These are phyloP conservation scores for Mechanitis messenoides DNA, from an alignment of 2,888 invertebrate genomes.

Conservation along the genomic window DNA sequence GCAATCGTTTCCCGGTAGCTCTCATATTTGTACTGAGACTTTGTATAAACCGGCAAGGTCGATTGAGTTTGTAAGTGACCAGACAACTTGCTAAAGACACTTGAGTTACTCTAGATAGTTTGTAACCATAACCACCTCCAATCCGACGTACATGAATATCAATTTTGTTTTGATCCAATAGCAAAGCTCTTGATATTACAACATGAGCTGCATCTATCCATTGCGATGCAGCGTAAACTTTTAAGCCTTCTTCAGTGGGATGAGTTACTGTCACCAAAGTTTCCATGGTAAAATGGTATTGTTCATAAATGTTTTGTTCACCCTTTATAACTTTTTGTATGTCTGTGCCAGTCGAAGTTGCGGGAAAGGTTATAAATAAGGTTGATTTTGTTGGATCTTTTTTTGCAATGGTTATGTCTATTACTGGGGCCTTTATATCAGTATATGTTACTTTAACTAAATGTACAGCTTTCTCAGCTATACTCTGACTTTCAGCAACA, in stretches of 20 bases:
- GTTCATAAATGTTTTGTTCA: constrained; percentile 55
- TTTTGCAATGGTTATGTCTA: constrained; percentile 41
- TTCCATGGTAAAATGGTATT: constrained; percentile 83
- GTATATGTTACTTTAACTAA: constrained; percentile 73
- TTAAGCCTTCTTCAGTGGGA: constrained; percentile 80
- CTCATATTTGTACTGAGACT: constrained; percentile 79
- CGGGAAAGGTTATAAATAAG: constrained; percentile 30
- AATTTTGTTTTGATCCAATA: constrained; percentile 61
- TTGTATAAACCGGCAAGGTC: constrained; percentile 79
- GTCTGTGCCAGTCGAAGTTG: constrained; percentile 37
- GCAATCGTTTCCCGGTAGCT: constrained; percentile 71
- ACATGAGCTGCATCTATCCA: constrained; percentile 71
- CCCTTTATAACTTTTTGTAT: constrained; percentile 45
- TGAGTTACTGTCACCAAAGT: constrained; percentile 74
- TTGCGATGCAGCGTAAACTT: constrained; percentile 76
- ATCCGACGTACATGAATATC: constrained; percentile 75
- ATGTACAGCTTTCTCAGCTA: constrained; percentile 71
- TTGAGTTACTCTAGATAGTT: constrained; percentile 76
- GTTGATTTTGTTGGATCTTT: constrained; percentile 36
- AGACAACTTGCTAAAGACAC: constrained; percentile 79
- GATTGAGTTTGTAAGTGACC: constrained; percentile 75
- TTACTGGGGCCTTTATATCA: constrained; percentile 46
- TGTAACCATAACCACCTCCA: constrained; percentile 86
- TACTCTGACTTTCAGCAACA: constrained; percentile 72
- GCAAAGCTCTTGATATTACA: constrained; percentile 66